phyloP scores from a whole-genome alignment of 2,888 invertebrate genomes.

The Lycaena phlaeas region DNA sequence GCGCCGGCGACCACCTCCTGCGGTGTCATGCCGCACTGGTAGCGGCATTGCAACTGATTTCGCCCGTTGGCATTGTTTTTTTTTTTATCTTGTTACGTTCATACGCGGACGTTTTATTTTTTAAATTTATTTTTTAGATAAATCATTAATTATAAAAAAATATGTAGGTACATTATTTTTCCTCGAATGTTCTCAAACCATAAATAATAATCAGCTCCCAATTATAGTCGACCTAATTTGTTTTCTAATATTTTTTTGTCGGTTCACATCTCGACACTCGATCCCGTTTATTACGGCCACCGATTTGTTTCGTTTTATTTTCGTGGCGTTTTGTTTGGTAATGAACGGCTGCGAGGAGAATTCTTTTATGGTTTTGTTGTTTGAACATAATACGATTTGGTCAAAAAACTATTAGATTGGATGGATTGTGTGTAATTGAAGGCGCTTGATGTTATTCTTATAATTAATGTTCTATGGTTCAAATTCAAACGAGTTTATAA shows the following conservation, averaged over 20 bases:
- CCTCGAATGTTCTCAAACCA: conserved; percentile 8
- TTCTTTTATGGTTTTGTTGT: conserved; percentile 14
- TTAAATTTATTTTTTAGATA: no score
- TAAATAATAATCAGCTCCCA: conserved; percentile 18
- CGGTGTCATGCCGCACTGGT: conserved; percentile 56
- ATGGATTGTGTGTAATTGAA: no score
- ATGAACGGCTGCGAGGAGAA: conserved; percentile 20
- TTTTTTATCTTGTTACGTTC: conserved; percentile 13
- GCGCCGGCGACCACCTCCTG: conserved; percentile 36
- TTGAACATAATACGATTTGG: background rate
- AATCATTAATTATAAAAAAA: no score
- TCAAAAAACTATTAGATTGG: no score
- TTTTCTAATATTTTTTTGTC: conserved; percentile 18
- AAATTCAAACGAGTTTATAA: no score
- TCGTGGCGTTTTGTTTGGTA: conserved; percentile 18
- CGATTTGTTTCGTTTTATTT: conserved; percentile 24
- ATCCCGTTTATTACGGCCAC: conserved; percentile 33
- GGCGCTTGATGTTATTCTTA: no score
- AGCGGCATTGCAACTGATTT: conserved; percentile 53
- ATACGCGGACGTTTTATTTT: no score
- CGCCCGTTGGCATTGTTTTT: conserved; percentile 14
- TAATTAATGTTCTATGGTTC: no score
- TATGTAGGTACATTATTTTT: no score
- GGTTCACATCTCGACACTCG: no score
- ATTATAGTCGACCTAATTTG: conserved; percentile 17